These are phyloP conservation scores for Phragmatobia fuliginosa DNA, from an alignment of 2,888 invertebrate species.

Conservation along the genomic window DNA sequence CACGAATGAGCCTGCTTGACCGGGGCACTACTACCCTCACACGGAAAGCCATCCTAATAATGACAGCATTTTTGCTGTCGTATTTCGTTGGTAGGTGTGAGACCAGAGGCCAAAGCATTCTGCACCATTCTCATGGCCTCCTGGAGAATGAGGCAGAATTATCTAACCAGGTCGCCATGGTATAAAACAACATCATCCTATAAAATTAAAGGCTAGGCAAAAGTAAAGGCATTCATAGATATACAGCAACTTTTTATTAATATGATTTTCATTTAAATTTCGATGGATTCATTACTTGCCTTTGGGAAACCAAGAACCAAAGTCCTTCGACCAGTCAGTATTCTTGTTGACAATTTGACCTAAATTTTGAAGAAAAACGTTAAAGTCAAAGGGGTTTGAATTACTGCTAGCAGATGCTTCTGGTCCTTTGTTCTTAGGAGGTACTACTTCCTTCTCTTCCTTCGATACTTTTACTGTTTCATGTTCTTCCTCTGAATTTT, in stretches of 20 bases:
- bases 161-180: no score
- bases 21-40: no score
- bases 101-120: no score
- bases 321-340: not conserved
- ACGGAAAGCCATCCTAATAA: no score
- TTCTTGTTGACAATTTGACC: conserved; percentile 5
- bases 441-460: not conserved
- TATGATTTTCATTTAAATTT: not conserved
- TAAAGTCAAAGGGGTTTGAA: not conserved
- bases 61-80: no score
- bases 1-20: no score
- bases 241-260: not conserved
- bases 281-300: not conserved
- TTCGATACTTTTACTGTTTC: not conserved
- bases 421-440: not conserved
- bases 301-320: not conserved
- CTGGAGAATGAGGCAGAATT: no score
- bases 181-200: not conserved
- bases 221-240: not conserved
- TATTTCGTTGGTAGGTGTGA: no score
- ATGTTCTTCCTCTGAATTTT: not conserved
- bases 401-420: not conserved
- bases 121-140: no score
- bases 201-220: no score
- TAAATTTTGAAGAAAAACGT: conserved; percentile 4